A percentile compares a stretch with the other conserved stretches of the same genome.
Conservation (phyloP, 2,888 invertebrate species). For the Tetragonisca angustula region DNA sequence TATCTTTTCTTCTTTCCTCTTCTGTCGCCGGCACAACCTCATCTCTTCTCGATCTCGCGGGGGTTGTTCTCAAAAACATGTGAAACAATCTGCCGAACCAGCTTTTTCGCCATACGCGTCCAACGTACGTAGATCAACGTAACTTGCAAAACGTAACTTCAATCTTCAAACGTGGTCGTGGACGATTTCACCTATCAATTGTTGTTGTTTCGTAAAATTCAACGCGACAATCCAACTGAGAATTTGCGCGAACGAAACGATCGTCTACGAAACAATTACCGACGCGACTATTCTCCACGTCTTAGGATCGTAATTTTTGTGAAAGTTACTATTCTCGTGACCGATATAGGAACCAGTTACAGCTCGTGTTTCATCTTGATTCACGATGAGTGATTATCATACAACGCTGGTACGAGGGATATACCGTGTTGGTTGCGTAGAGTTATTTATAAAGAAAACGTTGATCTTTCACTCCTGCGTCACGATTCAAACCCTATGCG, state of each 20-base stretch:
- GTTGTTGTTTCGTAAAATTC: background rate
- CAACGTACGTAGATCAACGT: conserved; percentile 53
- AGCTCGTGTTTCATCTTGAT: conserved; percentile 20
- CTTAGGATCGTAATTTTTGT: background rate
- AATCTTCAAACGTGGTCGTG: no score
- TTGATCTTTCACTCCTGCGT: background rate
- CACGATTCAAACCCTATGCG: background rate
- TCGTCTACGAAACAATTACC: background rate
- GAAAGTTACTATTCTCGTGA: conserved; percentile 17
- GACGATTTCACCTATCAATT: background rate
- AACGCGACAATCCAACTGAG: background rate
- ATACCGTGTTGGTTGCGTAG: background rate
- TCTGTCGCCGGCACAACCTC: no score
- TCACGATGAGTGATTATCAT: conserved; percentile 16
- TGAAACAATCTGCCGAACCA: conserved; percentile 22
- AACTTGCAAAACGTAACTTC: no score
- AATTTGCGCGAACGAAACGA: background rate
- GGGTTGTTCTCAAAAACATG: conserved; percentile 35
- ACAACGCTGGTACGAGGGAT: background rate
- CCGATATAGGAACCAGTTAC: conserved; percentile 12
- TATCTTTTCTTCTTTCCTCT: conserved; percentile 13
- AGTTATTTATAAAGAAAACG: conserved; percentile 26
- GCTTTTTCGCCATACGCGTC: conserved; percentile 19
- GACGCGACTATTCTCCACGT: background rate
- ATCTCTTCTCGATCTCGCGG: background rate